Evolutionary conservation across 2,888 invertebrate species (phyloP).

Genomic region (Biston betularia): DNA sequence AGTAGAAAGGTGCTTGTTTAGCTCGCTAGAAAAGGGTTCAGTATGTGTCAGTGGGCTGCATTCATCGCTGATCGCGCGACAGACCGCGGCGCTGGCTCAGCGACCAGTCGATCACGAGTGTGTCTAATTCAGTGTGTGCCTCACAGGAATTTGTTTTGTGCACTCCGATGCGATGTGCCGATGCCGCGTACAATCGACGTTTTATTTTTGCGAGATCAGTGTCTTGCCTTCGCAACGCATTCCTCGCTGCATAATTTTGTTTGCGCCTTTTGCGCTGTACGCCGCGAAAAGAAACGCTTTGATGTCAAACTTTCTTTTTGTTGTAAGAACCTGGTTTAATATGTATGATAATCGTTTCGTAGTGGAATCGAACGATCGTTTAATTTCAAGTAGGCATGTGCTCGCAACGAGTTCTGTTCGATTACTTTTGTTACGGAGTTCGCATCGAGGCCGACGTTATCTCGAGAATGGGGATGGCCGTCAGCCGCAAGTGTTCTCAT

Average conservation of each 20-base stretch:
- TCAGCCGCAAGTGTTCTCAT: slow-evolving; percentile 61
- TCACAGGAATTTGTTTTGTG: slow-evolving; percentile 81
- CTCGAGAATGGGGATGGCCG: slow-evolving; percentile 53
- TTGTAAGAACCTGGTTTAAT: slow-evolving; percentile 36
- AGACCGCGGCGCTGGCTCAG: slow-evolving; percentile 41
- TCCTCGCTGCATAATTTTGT: slow-evolving; percentile 69
- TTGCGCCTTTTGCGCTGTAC: slow-evolving; percentile 65
- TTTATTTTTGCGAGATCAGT: slow-evolving; percentile 79
- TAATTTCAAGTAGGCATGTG: slow-evolving; percentile 33
- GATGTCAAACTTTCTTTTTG: slow-evolving; percentile 55
- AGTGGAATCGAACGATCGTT: slow-evolving; percentile 44
- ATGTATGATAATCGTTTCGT: slow-evolving; percentile 42
- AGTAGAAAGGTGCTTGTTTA: slow-evolving; percentile 8
- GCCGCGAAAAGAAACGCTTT: slow-evolving; percentile 62
- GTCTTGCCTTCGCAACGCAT: slow-evolving; percentile 70
- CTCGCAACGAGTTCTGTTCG: slow-evolving; percentile 48
- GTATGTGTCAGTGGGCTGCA: slow-evolving; percentile 49
- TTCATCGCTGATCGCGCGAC: slow-evolving; percentile 68
- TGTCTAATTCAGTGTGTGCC: slow-evolving; percentile 82
- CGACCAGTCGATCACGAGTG: slow-evolving; percentile 76
- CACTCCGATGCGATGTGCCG: slow-evolving; percentile 60
- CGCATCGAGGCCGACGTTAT: slow-evolving; percentile 41
- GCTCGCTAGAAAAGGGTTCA: slow-evolving; percentile 12
- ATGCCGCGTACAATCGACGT: slow-evolving; percentile 71
- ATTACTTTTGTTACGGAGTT: slow-evolving; percentile 47